phyloP scores from a whole-genome alignment of 2,113 vertebrate species.

The Gasterosteus aculeatus region DNA sequence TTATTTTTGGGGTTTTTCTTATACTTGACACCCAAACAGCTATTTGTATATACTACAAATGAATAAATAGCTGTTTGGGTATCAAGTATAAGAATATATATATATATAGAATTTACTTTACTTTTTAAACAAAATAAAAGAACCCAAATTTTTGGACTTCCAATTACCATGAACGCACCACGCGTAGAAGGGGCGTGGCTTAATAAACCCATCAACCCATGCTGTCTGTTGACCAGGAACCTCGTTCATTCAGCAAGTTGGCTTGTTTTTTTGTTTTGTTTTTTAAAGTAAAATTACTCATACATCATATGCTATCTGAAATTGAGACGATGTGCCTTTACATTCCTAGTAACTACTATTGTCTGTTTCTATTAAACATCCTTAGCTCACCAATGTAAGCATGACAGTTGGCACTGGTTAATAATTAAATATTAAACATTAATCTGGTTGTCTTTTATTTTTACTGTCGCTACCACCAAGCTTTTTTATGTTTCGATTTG shows the following conservation, averaged over 20 bases:
- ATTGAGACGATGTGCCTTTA: not conserved
- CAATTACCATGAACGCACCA: slow-evolving; percentile 1
- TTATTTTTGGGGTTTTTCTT: too few relatives aligned
- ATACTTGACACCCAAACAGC: too few relatives aligned
- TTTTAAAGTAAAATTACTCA: not conserved
- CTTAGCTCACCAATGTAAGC: not conserved
- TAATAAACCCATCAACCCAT: slow-evolving; percentile 54
- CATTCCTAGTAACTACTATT: not conserved
- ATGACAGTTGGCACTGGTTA: not conserved
- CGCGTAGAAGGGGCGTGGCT: not conserved
- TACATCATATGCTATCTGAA: not conserved
- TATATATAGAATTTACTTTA: not conserved
- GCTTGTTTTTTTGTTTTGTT: not conserved
- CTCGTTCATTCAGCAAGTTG: not conserved
- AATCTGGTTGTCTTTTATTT: not conserved
- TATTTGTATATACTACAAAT: too few relatives aligned
- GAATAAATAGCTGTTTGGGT: too few relatives aligned
- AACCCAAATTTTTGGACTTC: not conserved
- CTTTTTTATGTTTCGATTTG: not conserved
- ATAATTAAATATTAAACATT: fast-evolving
- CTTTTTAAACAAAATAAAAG: not conserved
- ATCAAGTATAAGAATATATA: too few relatives aligned
- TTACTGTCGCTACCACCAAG: fast-evolving
- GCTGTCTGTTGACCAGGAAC: not conserved
- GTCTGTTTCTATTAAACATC: not conserved